Conservation (phyloP, 2,888 invertebrate genomes). For the Trissonchulus sp. region DNA sequence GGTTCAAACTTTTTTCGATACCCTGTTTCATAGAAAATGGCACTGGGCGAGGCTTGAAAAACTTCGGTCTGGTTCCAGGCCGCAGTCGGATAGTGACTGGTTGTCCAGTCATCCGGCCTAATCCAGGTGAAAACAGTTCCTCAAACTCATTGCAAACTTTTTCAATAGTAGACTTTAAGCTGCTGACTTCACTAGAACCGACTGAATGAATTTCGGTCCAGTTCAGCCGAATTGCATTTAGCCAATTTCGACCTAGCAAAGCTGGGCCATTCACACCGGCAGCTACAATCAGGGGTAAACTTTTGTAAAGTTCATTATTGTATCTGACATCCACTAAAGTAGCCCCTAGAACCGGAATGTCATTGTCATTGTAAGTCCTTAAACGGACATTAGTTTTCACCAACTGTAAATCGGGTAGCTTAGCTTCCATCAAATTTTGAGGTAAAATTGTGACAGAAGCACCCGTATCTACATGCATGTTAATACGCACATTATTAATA, state of each 20-base stretch:
- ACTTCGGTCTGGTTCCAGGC: constrained; percentile 3
- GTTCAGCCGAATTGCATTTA: not conserved
- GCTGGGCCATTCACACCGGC: not conserved
- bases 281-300: not conserved
- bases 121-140: constrained; percentile 10
- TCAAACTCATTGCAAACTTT: not conserved
- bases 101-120: constrained; percentile 3
- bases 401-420: not conserved
- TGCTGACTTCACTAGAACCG: not conserved
- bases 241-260: not conserved
- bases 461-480: not conserved
- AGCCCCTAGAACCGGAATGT: not conserved
- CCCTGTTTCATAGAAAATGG: constrained; percentile 15
- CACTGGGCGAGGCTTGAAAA: constrained; percentile 2
- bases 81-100: not conserved
- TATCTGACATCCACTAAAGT: not conserved
- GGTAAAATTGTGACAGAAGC: not conserved
- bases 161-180: not conserved
- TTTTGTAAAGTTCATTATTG: not conserved
- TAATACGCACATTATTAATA: not conserved
- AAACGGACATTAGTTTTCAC: not conserved
- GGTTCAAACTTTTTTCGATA: not conserved
- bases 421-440: not conserved
- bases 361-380: not conserved
- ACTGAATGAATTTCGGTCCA: not conserved